Base-by-base conservation (phyloP, 2,113 vertebrate species). In the Sciurus niger region DNA sequence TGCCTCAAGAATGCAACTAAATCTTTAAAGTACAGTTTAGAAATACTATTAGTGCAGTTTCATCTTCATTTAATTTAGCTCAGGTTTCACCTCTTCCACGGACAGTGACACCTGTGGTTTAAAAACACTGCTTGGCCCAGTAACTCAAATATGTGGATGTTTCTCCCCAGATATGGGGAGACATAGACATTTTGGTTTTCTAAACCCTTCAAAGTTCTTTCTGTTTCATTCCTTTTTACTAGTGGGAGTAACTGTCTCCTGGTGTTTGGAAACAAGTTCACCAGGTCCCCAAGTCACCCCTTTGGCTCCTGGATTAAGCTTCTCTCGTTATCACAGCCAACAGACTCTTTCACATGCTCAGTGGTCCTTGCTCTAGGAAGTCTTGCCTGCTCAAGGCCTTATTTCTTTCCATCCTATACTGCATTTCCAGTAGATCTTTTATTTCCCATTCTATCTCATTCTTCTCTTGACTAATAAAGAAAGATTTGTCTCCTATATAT, bases 261-360 rank as follows among this genome's bases (percentile, higher is more conserved):
- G 22, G 43, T 70, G 24, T 97, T 94, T 92, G 60, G 24, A 91
- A 92, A 89, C 46, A 43, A 74, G 1, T 18, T 74, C 83, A 24
- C 34, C 20, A 24, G 72, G 13, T 40, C 37, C 4, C 51, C 4
- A 51, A n/a, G 14, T 89, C 6, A 84, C 32, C 9, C 72, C 4
- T 95, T 46, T 85, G 34, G 70, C 22, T 37, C 87, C 43, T 94
- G 60, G 32, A 77, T 77, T 73, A 73, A 68, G 34, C 11, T 58
- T 77, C 37, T 9, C 53, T 13, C 34, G n/a, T 53, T 46, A 46
- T 76, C 48, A n/a, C 4, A 30, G 37, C 17, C 9, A 67, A 9
- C 22, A 11, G 55, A 22, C 48, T 3, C 46, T 58, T 78, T 32
- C 22, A 40, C 4, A n/a, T 53, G n/a, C 11, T 72, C 30, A 51